Evolutionary conservation across 2,797 vertebrate species (phyloP), one percentile per base, ranked within the genome.

Genomic region (Catostomus latipinnis): DNA sequence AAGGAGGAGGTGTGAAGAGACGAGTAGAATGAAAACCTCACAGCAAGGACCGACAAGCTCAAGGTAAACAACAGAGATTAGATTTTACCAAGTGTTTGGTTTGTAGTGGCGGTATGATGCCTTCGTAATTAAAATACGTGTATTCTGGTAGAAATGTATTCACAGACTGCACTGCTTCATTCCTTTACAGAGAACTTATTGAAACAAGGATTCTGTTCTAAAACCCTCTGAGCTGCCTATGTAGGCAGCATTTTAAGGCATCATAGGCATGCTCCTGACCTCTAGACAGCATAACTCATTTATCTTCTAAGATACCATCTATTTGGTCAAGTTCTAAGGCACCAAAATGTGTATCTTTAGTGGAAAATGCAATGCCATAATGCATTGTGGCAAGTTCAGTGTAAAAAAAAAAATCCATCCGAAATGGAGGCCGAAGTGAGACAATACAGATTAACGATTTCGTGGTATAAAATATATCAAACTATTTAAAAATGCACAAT

Each of bases 41-140:
- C 43, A 65, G 11, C 49, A 56, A 72, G 45, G 50, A 65, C 6
- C 10, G 13, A 18, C 34, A 65, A 56, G 8, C 12, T 52, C 67
- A 53, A 58, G 48, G 12, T 56, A 7, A 65, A 63, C 14, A 62
- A 45, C 13, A 11, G 8, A 6, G 22, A 46, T 76, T 58, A 7
- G 6, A 76, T 67, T 56, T 75, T 60, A 75, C 72, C 49, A 63
- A 66, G 52, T 56, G 14, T 43, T 22, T 22, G 22, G 22, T 22
- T 76, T 52, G 46, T 10, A 50, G 54, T 60, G 54, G 45, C 50
- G 46, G 48, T 18, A 10, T 76, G 87, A 89, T 90, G 53, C 53
- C 50, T 12, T 58, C 68, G 63, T 68, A 68, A 68, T 58, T 50
- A 56, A 76, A 6, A 50, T 3, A 49, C 11, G 89, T 34, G 34